phyloP scores from a whole-genome alignment of 2,888 invertebrate species.

The Lampropteryx suffumata region DNA sequence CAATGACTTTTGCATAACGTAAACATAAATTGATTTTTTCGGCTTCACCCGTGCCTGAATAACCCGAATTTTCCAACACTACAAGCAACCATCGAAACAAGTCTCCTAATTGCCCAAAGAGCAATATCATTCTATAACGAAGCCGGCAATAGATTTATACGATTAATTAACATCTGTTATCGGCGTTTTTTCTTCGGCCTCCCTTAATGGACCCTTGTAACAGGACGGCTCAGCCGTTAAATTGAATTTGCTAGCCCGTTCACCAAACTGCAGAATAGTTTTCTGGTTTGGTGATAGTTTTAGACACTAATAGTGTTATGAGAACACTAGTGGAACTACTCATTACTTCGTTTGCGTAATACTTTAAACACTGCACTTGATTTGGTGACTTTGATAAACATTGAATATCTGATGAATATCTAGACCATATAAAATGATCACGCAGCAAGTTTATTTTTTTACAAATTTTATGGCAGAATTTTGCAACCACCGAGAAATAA shows the following conservation, averaged over 20 bases:
- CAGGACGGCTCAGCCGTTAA: slow-evolving; percentile 60
- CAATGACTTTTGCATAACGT: too few relatives aligned
- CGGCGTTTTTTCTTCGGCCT: slow-evolving; percentile 67
- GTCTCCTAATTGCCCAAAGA: slow-evolving; percentile 36
- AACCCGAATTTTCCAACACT: slow-evolving; percentile 1
- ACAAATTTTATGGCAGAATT: too few relatives aligned
- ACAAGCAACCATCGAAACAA: slow-evolving; percentile 25
- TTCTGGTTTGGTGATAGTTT: slow-evolving; percentile 34
- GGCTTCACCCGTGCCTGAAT: background rate
- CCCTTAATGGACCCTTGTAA: slow-evolving; percentile 64
- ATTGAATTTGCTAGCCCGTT: slow-evolving; percentile 64
- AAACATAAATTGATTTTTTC: background rate
- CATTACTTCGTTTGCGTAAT: too few relatives aligned
- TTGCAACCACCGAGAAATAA: too few relatives aligned
- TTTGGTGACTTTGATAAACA: too few relatives aligned
- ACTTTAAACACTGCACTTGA: too few relatives aligned
- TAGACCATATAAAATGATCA: too few relatives aligned
- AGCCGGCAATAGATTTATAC: slow-evolving; percentile 59
- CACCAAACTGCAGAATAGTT: slow-evolving; percentile 35
- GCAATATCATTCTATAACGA: slow-evolving; percentile 37
- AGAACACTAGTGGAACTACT: background rate
- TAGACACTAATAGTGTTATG: background rate
- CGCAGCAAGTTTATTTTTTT: too few relatives aligned
- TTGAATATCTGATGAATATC: too few relatives aligned
- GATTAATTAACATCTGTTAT: slow-evolving; percentile 77